Percentiles rank a stretch among this genome's conserved stretches.
Evolutionary conservation across 2,888 invertebrate genomes (phyloP).

Genomic region (Hemicrepidius hirtus): DNA sequence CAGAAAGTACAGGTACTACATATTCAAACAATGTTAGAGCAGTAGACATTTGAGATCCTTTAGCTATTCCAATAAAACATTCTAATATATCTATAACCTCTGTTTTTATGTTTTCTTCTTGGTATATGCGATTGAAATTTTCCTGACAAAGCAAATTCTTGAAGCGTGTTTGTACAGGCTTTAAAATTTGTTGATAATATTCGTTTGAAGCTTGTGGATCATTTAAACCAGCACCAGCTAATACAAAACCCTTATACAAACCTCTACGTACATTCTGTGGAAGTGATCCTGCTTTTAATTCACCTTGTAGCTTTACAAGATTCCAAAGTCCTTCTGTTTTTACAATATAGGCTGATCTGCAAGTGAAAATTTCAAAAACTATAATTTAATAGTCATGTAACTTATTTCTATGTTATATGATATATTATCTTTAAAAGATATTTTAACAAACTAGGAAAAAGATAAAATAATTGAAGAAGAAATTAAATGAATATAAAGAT

Average conservation of each 20-base stretch:
- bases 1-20: slow-evolving; percentile 79
- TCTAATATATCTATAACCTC: slow-evolving; percentile 86
- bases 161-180: slow-evolving; percentile 74
- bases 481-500: no score
- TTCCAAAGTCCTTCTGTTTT: slow-evolving; percentile 76
- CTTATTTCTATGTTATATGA: no score
- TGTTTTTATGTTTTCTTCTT: slow-evolving; percentile 79
- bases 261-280: slow-evolving; percentile 78
- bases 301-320: slow-evolving; percentile 74
- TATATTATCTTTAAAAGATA: no score
- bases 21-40: slow-evolving; percentile 74
- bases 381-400: slow-evolving; percentile 30
- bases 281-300: slow-evolving; percentile 73
- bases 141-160: slow-evolving; percentile 74
- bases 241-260: slow-evolving; percentile 82
- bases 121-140: slow-evolving; percentile 74
- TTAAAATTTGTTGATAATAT: slow-evolving; percentile 71
- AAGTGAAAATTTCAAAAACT: no score
- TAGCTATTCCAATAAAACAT: slow-evolving; percentile 82
- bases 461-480: no score
- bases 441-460: no score
- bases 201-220: slow-evolving; percentile 63
- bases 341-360: slow-evolving; percentile 74
- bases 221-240: slow-evolving; percentile 76
- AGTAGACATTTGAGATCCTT: slow-evolving; percentile 75